A percentile compares a stretch with the other conserved stretches of the same genome.
Evolutionary conservation across 2,113 vertebrate genomes (phyloP).

Genomic region (Pomatostomus ruficeps): DNA sequence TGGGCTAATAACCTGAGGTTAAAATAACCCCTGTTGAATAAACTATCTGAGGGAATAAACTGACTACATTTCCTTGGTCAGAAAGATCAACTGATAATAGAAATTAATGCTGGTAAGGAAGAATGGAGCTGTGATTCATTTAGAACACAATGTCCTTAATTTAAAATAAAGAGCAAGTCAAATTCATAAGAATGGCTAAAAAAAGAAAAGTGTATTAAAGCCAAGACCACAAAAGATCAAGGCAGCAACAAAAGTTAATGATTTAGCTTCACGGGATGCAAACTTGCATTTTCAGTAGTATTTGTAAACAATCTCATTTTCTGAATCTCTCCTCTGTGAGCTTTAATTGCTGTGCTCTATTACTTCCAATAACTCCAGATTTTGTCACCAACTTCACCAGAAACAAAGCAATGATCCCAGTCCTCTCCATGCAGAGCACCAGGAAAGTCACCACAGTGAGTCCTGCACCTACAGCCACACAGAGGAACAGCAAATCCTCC

Average conservation of each 20-base stretch:
- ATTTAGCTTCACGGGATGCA: not conserved
- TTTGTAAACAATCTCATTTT: conserved; percentile 30
- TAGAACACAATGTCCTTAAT: conserved; percentile 8
- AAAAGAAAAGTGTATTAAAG: not conserved
- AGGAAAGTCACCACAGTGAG: not conserved
- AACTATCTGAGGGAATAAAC: conserved; percentile 38
- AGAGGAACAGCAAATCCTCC: not conserved
- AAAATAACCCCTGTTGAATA: conserved; percentile 47
- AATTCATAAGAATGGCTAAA: not conserved
- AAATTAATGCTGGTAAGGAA: conserved; percentile 32
- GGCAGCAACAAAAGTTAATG: conserved; percentile 37
- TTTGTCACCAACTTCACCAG: not conserved
- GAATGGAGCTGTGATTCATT: not conserved
- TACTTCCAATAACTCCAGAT: not conserved
- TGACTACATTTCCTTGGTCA: conserved; percentile 21
- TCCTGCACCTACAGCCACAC: fast-evolving
- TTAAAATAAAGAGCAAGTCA: not conserved
- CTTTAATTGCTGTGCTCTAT: not conserved
- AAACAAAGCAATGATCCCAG: not conserved
- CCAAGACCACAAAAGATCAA: conserved; percentile 13
- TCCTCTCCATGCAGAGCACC: not conserved
- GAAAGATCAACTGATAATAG: conserved; percentile 49
- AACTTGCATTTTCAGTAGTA: conserved; percentile 40
- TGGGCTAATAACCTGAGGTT: conserved; percentile 57
- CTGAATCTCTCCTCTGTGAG: conserved; percentile 8